phyloP scores from a whole-genome alignment of 2,888 invertebrate genomes.

The Cantharis rufa region DNA sequence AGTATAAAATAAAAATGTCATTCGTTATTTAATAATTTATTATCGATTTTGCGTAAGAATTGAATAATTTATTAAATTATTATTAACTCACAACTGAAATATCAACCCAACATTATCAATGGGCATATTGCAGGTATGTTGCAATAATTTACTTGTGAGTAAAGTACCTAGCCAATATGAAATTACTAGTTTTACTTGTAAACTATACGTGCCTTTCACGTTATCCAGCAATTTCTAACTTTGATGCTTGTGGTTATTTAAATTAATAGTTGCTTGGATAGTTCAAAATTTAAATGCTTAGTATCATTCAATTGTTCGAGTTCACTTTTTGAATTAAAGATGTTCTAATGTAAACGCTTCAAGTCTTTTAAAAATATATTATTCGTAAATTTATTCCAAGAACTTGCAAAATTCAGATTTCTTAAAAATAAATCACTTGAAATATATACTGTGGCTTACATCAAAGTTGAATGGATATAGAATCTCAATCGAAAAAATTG shows the following conservation, averaged over 20 bases:
- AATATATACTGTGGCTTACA: neutral
- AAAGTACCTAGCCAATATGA: neutral
- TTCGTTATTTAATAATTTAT: neutral
- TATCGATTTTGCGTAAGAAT: neutral
- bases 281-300: neutral
- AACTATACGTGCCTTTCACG: neutral
- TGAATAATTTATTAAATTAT: neutral
- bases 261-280: neutral
- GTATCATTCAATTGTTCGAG: too few species aligned
- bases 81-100: neutral
- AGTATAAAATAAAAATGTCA: neutral
- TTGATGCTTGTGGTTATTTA: neutral
- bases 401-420: neutral
- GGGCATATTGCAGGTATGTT: neutral
- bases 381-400: neutral
- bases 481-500: neutral
- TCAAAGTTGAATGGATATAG: neutral
- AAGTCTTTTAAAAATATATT: neutral
- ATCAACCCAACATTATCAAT: neutral
- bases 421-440: neutral
- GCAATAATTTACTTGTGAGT: neutral
- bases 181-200: neutral
- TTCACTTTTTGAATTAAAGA: neutral
- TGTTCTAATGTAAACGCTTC: neutral
- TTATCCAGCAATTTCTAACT: neutral